These are phyloP conservation scores for Galleria mellonella DNA, from an alignment of 1,140 invertebrate species.

Conservation along the genomic window DNA sequence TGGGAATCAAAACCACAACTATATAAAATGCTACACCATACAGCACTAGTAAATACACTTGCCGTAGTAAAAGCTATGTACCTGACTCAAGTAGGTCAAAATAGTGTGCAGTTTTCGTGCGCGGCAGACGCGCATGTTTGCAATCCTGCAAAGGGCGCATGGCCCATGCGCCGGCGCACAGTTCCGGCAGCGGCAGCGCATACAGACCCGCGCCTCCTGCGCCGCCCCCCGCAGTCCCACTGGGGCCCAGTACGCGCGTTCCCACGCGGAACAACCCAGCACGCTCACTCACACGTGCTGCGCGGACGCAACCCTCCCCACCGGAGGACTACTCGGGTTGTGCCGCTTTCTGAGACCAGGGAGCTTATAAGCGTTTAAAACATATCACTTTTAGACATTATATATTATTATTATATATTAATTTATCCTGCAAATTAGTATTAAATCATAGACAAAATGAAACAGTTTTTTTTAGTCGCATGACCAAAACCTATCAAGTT, in stretches of 20 bases:
- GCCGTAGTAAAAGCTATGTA: conserved; percentile 5
- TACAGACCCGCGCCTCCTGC: conserved; percentile 61
- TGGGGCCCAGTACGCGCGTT: conserved; percentile 30
- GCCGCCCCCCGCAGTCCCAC: conserved; percentile 45
- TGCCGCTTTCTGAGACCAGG: conserved; percentile 48
- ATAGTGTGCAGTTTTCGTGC: conserved; percentile 61
- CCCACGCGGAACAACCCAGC: conserved; percentile 57
- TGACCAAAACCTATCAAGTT: too few relatives aligned
- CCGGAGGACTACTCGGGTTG: conserved; percentile 51
- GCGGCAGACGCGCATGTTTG: conserved; percentile 54
- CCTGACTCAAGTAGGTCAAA: conserved; percentile 62
- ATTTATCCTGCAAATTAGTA: too few relatives aligned
- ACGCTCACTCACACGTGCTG: conserved; percentile 48
- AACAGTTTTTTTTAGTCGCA: too few relatives aligned
- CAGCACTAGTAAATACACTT: neutral
- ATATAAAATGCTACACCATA: too few relatives aligned
- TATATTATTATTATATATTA: too few relatives aligned
- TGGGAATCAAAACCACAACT: too few relatives aligned
- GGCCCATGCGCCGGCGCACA: conserved; percentile 60
- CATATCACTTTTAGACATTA: neutral
- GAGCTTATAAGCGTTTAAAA: neutral
- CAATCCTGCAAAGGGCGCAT: conserved; percentile 65
- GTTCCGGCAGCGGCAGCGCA: conserved; percentile 45
- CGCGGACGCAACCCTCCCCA: conserved; percentile 61
- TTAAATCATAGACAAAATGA: too few relatives aligned